Percentiles rank a stretch among this genome's conserved stretches.
These are phyloP conservation scores for Lamellibrachia columna DNA, from an alignment of 2,888 invertebrate species.

Conservation along the genomic window DNA sequence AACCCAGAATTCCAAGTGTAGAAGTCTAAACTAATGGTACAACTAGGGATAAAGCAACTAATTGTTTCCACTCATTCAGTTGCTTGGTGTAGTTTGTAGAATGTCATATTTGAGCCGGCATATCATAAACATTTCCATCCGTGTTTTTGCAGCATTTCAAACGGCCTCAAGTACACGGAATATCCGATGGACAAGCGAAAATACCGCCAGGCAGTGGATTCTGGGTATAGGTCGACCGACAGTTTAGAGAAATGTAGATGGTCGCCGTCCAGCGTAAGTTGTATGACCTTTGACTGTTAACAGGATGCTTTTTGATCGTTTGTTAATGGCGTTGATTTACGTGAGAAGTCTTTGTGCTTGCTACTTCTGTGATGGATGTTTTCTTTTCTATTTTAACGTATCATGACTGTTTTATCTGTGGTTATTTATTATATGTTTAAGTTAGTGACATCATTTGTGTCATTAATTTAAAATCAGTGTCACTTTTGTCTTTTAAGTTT, in stretches of 20 bases:
- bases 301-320: not conserved
- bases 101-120: not conserved
- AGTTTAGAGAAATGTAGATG: slow-evolving; percentile 62
- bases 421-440: not conserved
- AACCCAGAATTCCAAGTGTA: too few relatives aligned
- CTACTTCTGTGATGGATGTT: not conserved
- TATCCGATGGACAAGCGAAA: slow-evolving; percentile 48
- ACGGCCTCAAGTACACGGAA: slow-evolving; percentile 56
- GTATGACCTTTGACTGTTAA: not conserved
- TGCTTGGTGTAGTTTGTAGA: not conserved
- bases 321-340: not conserved
- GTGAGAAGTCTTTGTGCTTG: not conserved
- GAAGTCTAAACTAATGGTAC: too few relatives aligned
- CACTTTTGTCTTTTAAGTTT: not conserved
- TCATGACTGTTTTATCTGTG: not conserved
- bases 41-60: too few relatives aligned
- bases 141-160: slow-evolving; percentile 49
- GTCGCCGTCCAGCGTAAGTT: slow-evolving; percentile 59
- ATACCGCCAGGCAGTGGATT: slow-evolving; percentile 82
- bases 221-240: slow-evolving; percentile 89
- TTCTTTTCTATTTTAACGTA: not conserved
- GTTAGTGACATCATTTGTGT: not conserved
- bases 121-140: not conserved
- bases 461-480: not conserved
- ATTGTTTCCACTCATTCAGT: not conserved